Evolutionary conservation across 2,888 invertebrate genomes (phyloP).

Genomic region (Oscheius myriophilus): DNA sequence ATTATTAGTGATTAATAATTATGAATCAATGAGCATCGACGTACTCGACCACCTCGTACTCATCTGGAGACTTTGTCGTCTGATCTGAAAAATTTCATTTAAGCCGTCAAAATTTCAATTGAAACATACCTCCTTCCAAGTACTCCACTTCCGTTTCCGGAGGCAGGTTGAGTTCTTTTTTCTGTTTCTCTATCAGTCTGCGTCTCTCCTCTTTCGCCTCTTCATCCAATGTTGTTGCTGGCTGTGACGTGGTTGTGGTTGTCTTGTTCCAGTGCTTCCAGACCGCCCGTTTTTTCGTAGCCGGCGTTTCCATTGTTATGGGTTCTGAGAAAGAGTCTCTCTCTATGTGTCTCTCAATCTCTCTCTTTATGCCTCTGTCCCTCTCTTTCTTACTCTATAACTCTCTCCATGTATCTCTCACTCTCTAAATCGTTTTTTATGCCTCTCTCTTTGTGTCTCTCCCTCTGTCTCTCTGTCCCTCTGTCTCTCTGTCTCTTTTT

Average conservation of each 20-base stretch:
- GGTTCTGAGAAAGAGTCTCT: no score
- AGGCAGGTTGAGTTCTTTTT: constrained; percentile 28
- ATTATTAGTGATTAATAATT: no score
- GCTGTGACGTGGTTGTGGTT: constrained; percentile 4
- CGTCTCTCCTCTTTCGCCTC: constrained; percentile 2
- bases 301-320: neutral
- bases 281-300: constrained; percentile 11
- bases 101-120: neutral
- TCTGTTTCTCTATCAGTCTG: constrained; percentile 24
- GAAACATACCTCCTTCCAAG: constrained; percentile 17
- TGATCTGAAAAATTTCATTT: constrained; percentile 6
- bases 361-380: no score
- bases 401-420: no score
- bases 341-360: no score
- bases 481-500: no score
- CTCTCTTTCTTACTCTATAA: no score
- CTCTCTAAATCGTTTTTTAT: no score
- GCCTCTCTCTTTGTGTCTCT: no score
- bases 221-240: neutral
- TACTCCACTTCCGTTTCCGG: constrained; percentile 25
- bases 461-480: no score
- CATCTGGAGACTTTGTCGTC: constrained; percentile 15
- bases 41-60: constrained; percentile 29
- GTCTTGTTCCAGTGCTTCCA: constrained; percentile 20
- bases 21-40: constrained; percentile 1